These are phyloP conservation scores for Taenaris catops DNA, from an alignment of 2,888 invertebrate species.

Conservation along the genomic window DNA sequence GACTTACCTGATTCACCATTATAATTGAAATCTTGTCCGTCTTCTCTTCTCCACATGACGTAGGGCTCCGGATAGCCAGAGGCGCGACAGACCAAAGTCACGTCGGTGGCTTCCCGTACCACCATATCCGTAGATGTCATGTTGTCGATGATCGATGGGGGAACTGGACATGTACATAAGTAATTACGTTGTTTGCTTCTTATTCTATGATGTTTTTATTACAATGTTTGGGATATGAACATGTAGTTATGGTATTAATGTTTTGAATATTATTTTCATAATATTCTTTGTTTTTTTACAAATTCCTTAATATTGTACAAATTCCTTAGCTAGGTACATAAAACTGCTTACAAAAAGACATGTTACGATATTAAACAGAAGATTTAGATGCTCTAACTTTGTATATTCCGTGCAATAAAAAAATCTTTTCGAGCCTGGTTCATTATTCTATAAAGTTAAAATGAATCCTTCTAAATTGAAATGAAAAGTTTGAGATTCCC, in stretches of 20 bases:
- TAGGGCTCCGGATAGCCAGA: slow-evolving; percentile 94
- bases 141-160: slow-evolving; percentile 93
- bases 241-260: too few species aligned
- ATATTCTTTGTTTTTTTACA: too few species aligned
- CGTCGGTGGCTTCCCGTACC: slow-evolving; percentile 92
- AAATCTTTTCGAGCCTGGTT: slow-evolving; percentile 9
- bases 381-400: too few species aligned
- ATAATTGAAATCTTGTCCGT: slow-evolving; percentile 93
- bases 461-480: slow-evolving; percentile 15
- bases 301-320: too few species aligned
- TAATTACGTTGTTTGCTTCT: slow-evolving; percentile 18
- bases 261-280: too few species aligned
- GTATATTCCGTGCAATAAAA: too few species aligned
- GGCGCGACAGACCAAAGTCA: slow-evolving; percentile 92
- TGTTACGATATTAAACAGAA: too few species aligned
- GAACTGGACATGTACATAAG: slow-evolving; percentile 80
- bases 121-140: slow-evolving; percentile 96
- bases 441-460: slow-evolving; percentile 17
- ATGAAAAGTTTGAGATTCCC: slow-evolving; percentile 13
- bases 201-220: slow-evolving; percentile 5
- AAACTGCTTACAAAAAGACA: too few species aligned
- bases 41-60: slow-evolving; percentile 95
- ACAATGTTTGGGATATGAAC: neutral
- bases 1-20: slow-evolving; percentile 89
- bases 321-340: too few species aligned